phyloP scores from a whole-genome alignment of 23 tunicate genomes.

The Halocynthia aurantium region DNA sequence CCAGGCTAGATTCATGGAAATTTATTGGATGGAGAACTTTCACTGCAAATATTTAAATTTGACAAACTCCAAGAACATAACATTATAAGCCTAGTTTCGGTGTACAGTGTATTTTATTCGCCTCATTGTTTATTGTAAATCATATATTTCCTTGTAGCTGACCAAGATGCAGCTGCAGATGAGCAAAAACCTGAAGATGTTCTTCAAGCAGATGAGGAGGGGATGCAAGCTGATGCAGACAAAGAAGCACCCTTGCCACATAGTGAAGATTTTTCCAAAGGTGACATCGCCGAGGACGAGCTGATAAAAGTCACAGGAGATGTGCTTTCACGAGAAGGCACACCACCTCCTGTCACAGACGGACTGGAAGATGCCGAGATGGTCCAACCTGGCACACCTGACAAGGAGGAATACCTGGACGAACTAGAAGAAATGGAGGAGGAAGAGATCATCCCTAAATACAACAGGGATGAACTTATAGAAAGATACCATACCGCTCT shows the following conservation, averaged over 20 bases:
- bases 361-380: neutral
- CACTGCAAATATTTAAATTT: no score
- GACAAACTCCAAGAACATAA: no score
- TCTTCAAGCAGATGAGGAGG: neutral
- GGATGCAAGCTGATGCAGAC: neutral
- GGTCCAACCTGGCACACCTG: constrained; percentile 41
- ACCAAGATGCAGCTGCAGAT: neutral
- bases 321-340: constrained; percentile 16
- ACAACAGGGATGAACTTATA: constrained; percentile 72
- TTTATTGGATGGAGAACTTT: neutral
- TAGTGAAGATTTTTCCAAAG: constrained; percentile 7
- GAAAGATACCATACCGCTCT: constrained; percentile 73
- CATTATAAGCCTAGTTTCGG: no score
- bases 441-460: constrained; percentile 33
- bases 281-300: constrained; percentile 5
- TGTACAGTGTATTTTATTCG: no score
- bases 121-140: no score
- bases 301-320: constrained; percentile 8
- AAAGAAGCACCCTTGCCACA: constrained; percentile 13
- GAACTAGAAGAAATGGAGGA: constrained; percentile 30
- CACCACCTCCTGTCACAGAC: constrained; percentile 14
- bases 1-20: neutral
- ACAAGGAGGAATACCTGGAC: constrained; percentile 10
- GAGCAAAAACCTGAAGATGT: neutral
- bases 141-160: no score